Conservation (phyloP, 2,888 invertebrate species). For the Epinotia demarniana region DNA sequence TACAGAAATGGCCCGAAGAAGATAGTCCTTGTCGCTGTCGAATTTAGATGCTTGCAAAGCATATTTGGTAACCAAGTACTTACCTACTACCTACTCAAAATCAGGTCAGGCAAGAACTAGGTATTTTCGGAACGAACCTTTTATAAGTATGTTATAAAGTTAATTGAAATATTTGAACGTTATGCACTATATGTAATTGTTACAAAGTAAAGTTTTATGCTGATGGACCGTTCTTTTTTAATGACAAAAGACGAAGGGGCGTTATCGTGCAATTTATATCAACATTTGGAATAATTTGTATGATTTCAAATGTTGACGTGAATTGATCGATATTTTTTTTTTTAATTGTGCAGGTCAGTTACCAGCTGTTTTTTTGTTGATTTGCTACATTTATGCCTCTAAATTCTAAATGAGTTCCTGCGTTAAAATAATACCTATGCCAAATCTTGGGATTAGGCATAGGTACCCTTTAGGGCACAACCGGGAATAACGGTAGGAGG, state of each 20-base stretch:
- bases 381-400: too few relatives aligned
- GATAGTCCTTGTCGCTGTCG: background rate
- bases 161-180: background rate
- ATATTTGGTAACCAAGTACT: background rate
- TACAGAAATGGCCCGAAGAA: conserved; percentile 23
- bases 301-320: too few relatives aligned
- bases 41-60: background rate
- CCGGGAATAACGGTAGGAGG: too few relatives aligned
- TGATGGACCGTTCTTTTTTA: background rate
- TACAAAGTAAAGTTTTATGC: background rate
- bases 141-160: background rate
- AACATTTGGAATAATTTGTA: too few relatives aligned
- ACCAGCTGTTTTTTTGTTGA: too few relatives aligned
- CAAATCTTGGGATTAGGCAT: too few relatives aligned
- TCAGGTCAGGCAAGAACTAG: background rate
- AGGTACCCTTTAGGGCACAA: too few relatives aligned
- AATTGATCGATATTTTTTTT: too few relatives aligned
- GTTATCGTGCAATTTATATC: too few relatives aligned
- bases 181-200: background rate
- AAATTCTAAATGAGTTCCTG: too few relatives aligned
- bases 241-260: background rate
- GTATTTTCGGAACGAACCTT: background rate
- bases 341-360: too few relatives aligned
- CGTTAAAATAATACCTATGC: too few relatives aligned
- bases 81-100: background rate